Evolutionary conservation across 2,888 invertebrate genomes (phyloP), one percentile per base, ranked within the genome.

Genomic region (Cremastinae sp.): DNA sequence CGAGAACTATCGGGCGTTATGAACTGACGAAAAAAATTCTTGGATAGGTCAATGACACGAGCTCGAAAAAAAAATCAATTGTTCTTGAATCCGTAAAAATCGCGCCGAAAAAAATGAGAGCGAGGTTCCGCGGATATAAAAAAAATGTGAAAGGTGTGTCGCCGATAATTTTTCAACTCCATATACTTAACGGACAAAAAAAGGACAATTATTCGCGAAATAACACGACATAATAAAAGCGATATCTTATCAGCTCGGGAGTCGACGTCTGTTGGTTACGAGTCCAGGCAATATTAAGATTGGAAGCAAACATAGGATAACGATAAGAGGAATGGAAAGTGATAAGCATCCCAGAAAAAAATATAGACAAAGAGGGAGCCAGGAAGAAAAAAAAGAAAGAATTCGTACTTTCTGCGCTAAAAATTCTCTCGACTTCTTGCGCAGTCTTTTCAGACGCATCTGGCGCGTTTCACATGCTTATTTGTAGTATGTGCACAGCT

Each of bases 261-360:
- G 68, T 61, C 71, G 69, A 75, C 64, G 56, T 55, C 61, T 47
- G 59, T 18, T 49, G 51, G 39, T 64, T 51, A 45, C 72, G 58
- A 56, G 47, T 66, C 69, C 47, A 73, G 78, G 74, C 78, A 79
- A 79, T 82, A 82, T 83, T 84, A 82, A 83, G 79, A 74, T 75
- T 78, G 66, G 58, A 71, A 69, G 81, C 80, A 85, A 83, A 83
- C 82, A 84, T 7, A 51, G 81, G 81, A 84, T 82, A 82, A 82
- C 74, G 69, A 62, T 73, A 64, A 53, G 56, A 61, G 43, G 68
- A 68, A 47, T 59, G 56, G 51, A 55, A 37, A 58, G 53, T 55
- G 71, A 74, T 71, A 78, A 61, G 65, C 20, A 47, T 12, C 35
- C 28, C 62, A 37, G 28, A 37, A 16, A 72, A 65, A 55, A 59